Percentiles rank a stretch among this genome's conserved stretches.
Evolutionary conservation across 2,113 vertebrate species (phyloP).

Genomic region (Scomber colias): DNA sequence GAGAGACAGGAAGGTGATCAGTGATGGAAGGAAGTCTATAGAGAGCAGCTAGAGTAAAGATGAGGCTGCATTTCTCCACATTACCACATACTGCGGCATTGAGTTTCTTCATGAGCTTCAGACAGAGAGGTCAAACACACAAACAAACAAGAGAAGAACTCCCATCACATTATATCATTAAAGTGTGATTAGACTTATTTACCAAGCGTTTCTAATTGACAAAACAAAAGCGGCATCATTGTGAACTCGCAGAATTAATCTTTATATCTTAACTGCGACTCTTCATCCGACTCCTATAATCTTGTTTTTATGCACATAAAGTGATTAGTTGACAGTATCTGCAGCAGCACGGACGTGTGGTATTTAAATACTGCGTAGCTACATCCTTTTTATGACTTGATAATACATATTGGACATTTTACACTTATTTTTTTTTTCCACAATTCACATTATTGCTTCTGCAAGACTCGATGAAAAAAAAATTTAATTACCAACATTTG

Average conservation of each 20-base stretch:
- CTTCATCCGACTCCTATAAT: not conserved
- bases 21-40: conserved; percentile 10
- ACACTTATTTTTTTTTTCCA: no score
- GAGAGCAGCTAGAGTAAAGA: conserved; percentile 8
- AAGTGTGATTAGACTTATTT: not conserved
- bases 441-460: not conserved
- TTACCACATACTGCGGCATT: no score
- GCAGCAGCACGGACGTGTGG: not conserved
- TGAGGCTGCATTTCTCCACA: no score
- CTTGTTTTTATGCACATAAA: not conserved
- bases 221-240: not conserved
- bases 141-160: not conserved
- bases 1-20: conserved; percentile 30
- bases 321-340: not conserved
- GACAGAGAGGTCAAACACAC: not conserved
- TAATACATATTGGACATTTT: not conserved
- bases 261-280: not conserved
- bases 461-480: not conserved
- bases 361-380: not conserved
- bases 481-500: conserved; percentile 6
- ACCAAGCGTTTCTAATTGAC: conserved; percentile 3
- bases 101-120: not conserved
- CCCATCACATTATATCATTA: not conserved
- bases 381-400: not conserved
- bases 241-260: conserved; percentile 6